Evolutionary conservation across 2,888 invertebrate species (phyloP).

Genomic region (Caradrina clavipalpis): DNA sequence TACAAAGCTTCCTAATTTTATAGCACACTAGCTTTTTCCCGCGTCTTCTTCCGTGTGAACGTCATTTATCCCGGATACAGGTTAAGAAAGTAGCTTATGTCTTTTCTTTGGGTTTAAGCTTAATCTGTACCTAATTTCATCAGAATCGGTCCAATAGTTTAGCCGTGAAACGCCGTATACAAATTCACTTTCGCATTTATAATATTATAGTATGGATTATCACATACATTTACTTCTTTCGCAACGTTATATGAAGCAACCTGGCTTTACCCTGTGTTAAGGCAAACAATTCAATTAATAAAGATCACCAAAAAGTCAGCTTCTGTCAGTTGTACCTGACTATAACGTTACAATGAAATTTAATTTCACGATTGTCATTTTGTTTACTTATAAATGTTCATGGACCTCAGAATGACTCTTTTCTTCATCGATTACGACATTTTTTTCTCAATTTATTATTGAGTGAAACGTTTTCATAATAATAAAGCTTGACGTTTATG

Average conservation of each 20-base stretch:
- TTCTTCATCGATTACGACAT: conserved; percentile 18
- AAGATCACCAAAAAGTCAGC: conserved; percentile 24
- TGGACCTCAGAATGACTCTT: conserved; percentile 5
- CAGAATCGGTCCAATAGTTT: no score
- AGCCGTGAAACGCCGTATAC: no score
- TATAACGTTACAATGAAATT: conserved; percentile 28
- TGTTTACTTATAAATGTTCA: conserved; percentile 29
- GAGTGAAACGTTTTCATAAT: conserved; percentile 19
- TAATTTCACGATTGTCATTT: conserved; percentile 37
- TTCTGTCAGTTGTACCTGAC: conserved; percentile 19
- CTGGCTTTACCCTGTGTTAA: conserved; percentile 10
- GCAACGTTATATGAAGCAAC: conserved; percentile 25
- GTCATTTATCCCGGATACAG: no score
- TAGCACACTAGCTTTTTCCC: not conserved
- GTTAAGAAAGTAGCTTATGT: no score
- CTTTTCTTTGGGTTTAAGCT: no score
- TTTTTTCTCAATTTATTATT: conserved; percentile 35
- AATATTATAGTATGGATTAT: no score
- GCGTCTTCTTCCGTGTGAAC: no score
- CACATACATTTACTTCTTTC: conserved; percentile 9
- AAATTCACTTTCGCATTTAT: no score
- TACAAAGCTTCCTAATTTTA: not conserved
- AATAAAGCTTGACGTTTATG: conserved; percentile 15
- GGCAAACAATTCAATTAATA: conserved; percentile 45
- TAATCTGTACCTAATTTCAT: no score